Evolutionary conservation across 1,140 invertebrate species (phyloP), one percentile per base, ranked within the genome.

Genomic region (Pomacea maculata): DNA sequence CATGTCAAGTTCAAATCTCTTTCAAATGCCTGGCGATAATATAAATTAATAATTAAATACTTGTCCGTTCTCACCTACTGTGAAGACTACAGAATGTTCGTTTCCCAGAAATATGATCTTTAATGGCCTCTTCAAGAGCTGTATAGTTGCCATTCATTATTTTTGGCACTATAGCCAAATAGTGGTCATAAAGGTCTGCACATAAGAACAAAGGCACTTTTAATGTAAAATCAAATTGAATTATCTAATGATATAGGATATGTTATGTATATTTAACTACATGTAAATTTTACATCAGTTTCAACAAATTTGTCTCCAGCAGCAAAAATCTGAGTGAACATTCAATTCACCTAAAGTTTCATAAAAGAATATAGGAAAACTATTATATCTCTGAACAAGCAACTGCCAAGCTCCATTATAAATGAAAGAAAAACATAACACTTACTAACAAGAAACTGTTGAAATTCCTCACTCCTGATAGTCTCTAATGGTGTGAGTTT

Each of bases 381-480:
- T 8, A 63, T 29, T 25, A 61, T 61, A 34, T 12, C 54, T 74
- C 7, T 57, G 7, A 63, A 1, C 61, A 63, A 77, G 34, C 11
- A 29, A 70, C 68, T 45, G 34, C 34, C 34, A 45, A 45, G 34
- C 34, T 45, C 21, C 11, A 29, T 15, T 15, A 70, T 12, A 29
- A 61, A 55, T 12, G 61, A 25, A n/a, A 34, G 17, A 1, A 29
- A 12, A 61, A 25, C 45, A 65, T 21, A 78, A 45, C 15, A 80
- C 84, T 78, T 83, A 89, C 88, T 85, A 70, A 87, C 84, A 6
- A 89, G 81, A 75, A 75, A 87, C 68, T 85, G 81, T 67, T 85
- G 84, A 68, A 90, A 89, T 52, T 90, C 89, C 73, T 87, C 87
- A 85, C 89, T 89, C 79, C 88, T 89, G 8, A 86, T 82, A n/a